A percentile compares a stretch with the other conserved stretches of the same genome.
phyloP scores from a whole-genome alignment of 1,140 invertebrate species.

The Eubasilissa regina region DNA sequence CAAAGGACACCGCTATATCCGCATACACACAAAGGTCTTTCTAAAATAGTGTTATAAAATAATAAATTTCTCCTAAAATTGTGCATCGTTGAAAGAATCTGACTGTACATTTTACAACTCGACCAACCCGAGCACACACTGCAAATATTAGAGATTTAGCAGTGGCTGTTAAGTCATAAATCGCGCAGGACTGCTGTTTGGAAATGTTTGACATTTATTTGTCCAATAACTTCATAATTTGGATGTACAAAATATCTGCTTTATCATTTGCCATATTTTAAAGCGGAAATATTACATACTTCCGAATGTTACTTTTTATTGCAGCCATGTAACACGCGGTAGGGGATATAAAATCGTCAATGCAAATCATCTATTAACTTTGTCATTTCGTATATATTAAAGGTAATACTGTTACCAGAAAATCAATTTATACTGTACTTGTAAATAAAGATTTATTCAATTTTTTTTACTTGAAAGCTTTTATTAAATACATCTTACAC shows the following conservation, averaged over 20 bases:
- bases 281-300: too few species aligned
- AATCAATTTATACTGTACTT: too few species aligned
- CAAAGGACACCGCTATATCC: background rate
- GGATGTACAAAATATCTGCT: background rate
- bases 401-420: too few species aligned
- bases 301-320: too few species aligned
- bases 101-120: slow-evolving; percentile 27
- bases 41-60: slow-evolving; percentile 8
- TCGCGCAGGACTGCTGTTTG: slow-evolving; percentile 20
- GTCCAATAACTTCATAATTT: background rate
- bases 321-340: too few species aligned
- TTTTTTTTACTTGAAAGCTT: too few species aligned
- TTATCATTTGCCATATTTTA: too few species aligned
- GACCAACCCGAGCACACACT: background rate
- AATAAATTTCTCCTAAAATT: slow-evolving; percentile 4
- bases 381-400: too few species aligned
- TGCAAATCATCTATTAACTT: too few species aligned
- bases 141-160: slow-evolving; percentile 19
- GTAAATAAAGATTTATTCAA: too few species aligned
- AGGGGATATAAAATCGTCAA: too few species aligned
- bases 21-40: background rate
- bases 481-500: too few species aligned
- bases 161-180: slow-evolving; percentile 33
- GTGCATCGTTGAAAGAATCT: background rate
- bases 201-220: slow-evolving; percentile 24